Percentiles rank a stretch among this genome's conserved stretches.
Conservation (phyloP, 23 tunicate species). For the Ascidia mentula region DNA sequence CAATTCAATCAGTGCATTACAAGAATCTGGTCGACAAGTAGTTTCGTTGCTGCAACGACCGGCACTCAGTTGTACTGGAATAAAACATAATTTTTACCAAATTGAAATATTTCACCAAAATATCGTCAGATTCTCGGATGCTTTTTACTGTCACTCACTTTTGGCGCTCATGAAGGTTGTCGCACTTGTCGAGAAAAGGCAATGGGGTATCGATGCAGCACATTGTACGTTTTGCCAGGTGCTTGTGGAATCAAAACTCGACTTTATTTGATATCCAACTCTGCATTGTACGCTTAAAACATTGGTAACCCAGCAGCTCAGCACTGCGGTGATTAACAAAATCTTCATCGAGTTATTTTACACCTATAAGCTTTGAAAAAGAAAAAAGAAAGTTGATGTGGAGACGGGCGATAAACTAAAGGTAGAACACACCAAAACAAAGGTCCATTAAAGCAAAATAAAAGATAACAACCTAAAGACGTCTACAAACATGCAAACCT, state of each 20-base stretch:
- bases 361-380: too few species aligned
- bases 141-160: not conserved
- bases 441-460: too few species aligned
- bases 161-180: not conserved
- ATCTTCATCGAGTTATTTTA: too few species aligned
- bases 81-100: too few species aligned
- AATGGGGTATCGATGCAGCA: not conserved
- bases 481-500: too few species aligned
- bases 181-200: not conserved
- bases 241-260: not conserved
- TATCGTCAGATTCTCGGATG: not conserved
- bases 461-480: too few species aligned
- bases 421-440: too few species aligned
- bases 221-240: not conserved
- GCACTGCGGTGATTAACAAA: not conserved
- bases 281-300: not conserved
- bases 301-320: not conserved
- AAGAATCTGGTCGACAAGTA: not conserved
- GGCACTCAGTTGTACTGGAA: not conserved
- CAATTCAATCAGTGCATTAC: not conserved
- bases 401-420: too few species aligned
- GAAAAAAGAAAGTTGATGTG: too few species aligned
- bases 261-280: not conserved
- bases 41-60: constrained; percentile 2
- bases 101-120: too few species aligned